A percentile compares a stretch with the other conserved stretches of the same genome.
Conservation (phyloP, 2,113 vertebrate genomes). For the Etheostoma cragini region DNA sequence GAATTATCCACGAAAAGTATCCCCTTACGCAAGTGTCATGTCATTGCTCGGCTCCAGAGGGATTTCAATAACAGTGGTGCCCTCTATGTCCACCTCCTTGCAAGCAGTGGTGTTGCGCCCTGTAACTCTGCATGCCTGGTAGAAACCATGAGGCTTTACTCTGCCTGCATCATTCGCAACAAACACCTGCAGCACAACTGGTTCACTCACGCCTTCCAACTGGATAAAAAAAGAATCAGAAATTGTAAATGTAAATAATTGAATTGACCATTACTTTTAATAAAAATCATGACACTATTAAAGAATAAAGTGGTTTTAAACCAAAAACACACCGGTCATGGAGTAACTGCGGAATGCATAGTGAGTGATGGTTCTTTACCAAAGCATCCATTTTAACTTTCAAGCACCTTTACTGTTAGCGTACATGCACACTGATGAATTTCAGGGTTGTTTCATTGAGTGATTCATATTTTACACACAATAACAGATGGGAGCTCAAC, state of each 20-base stretch:
- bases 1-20: background rate
- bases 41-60: conserved; percentile 93
- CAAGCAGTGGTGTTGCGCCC: conserved; percentile 98
- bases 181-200: conserved; percentile 97
- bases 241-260: background rate
- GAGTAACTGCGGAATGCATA: background rate
- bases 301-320: background rate
- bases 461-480: background rate
- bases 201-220: conserved; percentile 96
- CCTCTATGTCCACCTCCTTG: conserved; percentile 98
- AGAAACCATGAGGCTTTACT: conserved; percentile 98
- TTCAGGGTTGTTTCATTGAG: background rate
- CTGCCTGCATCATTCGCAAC: conserved; percentile 97
- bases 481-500: background rate
- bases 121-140: conserved; percentile 97
- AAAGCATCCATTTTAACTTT: background rate
- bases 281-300: background rate
- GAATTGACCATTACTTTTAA: background rate
- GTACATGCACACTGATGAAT: background rate
- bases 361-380: background rate
- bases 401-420: background rate
- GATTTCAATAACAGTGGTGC: conserved; percentile 97
- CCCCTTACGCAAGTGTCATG: conserved; percentile 96
- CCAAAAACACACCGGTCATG: background rate
- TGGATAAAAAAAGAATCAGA: conserved; percentile 61